Percentiles rank a stretch among this genome's conserved stretches.
phyloP scores from a whole-genome alignment of 2,888 invertebrate species.

The Pyrrhosoma nymphula region DNA sequence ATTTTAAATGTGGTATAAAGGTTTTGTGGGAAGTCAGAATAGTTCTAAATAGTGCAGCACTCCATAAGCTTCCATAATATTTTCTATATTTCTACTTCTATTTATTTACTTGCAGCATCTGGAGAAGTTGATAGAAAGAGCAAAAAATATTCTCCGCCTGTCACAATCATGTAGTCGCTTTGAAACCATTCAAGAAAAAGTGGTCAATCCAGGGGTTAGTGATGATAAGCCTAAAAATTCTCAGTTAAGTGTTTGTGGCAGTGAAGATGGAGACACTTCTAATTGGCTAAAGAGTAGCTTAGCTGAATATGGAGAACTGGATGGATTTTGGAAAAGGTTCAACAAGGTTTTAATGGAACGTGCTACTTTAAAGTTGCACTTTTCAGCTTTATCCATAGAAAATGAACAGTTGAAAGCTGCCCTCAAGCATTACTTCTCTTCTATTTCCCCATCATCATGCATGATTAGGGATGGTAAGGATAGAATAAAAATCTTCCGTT shows the following conservation, averaged over 20 bases:
- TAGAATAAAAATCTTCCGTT: not conserved
- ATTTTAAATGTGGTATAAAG: too few relatives aligned
- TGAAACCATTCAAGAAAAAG: constrained; percentile 80
- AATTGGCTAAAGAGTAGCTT: constrained; percentile 77
- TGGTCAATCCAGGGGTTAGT: constrained; percentile 74
- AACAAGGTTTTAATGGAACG: constrained; percentile 81
- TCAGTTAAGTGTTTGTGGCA: constrained; percentile 18
- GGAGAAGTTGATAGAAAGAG: constrained; percentile 80
- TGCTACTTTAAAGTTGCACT: constrained; percentile 78
- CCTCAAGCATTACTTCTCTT: constrained; percentile 82
- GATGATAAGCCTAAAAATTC: not conserved
- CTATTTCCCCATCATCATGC: constrained; percentile 76
- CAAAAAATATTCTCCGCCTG: constrained; percentile 82
- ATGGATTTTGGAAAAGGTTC: constrained; percentile 85
- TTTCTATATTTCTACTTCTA: not conserved
- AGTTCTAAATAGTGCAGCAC: too few relatives aligned
- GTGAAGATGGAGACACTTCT: constrained; percentile 31
- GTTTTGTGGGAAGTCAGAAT: too few relatives aligned
- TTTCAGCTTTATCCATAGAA: constrained; percentile 79
- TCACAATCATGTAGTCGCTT: constrained; percentile 84
- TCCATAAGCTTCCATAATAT: too few relatives aligned
- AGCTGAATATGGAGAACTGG: constrained; percentile 82
- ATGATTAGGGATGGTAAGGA: constrained; percentile 35
- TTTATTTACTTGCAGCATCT: constrained; percentile 77
- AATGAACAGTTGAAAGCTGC: constrained; percentile 83